Evolutionary conservation across 2,113 vertebrate species (phyloP).

Genomic region (Pungitius pungitius): DNA sequence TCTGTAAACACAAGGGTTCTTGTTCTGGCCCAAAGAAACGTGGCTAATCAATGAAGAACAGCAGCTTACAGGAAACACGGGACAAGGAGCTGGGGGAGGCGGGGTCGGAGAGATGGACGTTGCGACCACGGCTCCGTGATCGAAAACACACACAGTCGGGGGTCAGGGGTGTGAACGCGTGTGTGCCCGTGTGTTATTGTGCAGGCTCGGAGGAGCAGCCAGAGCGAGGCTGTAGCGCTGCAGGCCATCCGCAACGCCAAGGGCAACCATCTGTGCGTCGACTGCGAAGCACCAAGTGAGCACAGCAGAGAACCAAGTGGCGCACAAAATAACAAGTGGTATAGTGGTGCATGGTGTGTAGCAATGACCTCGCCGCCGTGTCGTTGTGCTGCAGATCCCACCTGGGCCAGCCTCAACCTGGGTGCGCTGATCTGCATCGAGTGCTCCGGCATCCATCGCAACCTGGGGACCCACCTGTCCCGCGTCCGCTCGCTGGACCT

Average conservation of each 20-base stretch:
- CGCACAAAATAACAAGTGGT: too few relatives aligned
- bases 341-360: too few relatives aligned
- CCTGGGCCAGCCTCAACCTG: constrained; percentile 95
- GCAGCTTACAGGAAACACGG: background rate
- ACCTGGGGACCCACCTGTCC: constrained; percentile 94
- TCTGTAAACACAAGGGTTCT: background rate
- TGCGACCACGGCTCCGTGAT: background rate
- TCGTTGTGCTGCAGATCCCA: constrained; percentile 83
- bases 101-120: background rate
- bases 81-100: background rate
- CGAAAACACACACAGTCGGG: too few relatives aligned
- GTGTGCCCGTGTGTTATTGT: constrained; percentile 3
- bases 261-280: constrained; percentile 94
- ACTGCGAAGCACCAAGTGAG: constrained; percentile 92
- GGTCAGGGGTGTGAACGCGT: too few relatives aligned
- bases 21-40: background rate
- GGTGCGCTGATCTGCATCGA: constrained; percentile 97
- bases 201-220: constrained; percentile 91
- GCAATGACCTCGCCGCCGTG: background rate
- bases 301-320: constrained; percentile 6
- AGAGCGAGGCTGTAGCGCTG: constrained; percentile 94
- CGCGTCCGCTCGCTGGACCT: constrained; percentile 94
- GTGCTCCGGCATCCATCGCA: constrained; percentile 96
- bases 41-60: background rate
- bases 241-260: constrained; percentile 94